These are phyloP conservation scores for Percina caprodes DNA, from an alignment of 2,113 vertebrate species.

Conservation along the genomic window DNA sequence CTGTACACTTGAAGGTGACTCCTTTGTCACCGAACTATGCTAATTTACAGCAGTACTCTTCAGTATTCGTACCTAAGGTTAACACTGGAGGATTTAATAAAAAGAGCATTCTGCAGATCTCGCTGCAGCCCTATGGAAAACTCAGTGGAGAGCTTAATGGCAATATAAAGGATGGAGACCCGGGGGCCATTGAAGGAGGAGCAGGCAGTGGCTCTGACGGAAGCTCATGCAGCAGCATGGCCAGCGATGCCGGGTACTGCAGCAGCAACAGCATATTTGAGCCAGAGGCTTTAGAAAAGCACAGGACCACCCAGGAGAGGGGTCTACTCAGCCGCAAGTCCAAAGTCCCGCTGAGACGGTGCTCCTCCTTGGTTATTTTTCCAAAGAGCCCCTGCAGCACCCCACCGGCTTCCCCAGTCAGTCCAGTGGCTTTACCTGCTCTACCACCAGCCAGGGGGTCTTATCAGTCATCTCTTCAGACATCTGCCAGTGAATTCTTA, in stretches of 20 bases:
- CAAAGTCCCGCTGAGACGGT: slow-evolving; percentile 90
- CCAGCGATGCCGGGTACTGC: slow-evolving; percentile 84
- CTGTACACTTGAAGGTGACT: slow-evolving; percentile 88
- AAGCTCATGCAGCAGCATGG: slow-evolving; percentile 84
- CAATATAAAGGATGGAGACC: slow-evolving; percentile 73
- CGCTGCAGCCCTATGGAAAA: slow-evolving; percentile 86
- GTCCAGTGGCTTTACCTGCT: slow-evolving; percentile 75
- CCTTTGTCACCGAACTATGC: slow-evolving; percentile 84
- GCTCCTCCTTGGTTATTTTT: slow-evolving; percentile 95
- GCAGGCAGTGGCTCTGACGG: slow-evolving; percentile 81
- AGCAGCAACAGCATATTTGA: slow-evolving; percentile 88
- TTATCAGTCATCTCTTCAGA: slow-evolving; percentile 84
- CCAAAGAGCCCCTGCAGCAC: slow-evolving; percentile 91
- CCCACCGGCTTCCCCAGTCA: slow-evolving; percentile 90
- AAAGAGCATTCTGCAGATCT: slow-evolving; percentile 93
- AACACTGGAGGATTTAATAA: slow-evolving; percentile 78
- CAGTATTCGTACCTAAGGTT: slow-evolving; percentile 84
- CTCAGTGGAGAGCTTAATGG: slow-evolving; percentile 70
- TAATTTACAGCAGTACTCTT: slow-evolving; percentile 78
- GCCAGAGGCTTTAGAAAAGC: slow-evolving; percentile 84
- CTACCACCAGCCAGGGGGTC: slow-evolving; percentile 75
- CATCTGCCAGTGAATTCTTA: slow-evolving; percentile 80
- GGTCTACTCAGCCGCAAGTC: slow-evolving; percentile 75
- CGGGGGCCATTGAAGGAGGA: slow-evolving; percentile 58
- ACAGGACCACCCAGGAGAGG: slow-evolving; percentile 71